Evolutionary conservation across 2,113 vertebrate species (phyloP).

Genomic region (Paradoxurus hermaphroditus): DNA sequence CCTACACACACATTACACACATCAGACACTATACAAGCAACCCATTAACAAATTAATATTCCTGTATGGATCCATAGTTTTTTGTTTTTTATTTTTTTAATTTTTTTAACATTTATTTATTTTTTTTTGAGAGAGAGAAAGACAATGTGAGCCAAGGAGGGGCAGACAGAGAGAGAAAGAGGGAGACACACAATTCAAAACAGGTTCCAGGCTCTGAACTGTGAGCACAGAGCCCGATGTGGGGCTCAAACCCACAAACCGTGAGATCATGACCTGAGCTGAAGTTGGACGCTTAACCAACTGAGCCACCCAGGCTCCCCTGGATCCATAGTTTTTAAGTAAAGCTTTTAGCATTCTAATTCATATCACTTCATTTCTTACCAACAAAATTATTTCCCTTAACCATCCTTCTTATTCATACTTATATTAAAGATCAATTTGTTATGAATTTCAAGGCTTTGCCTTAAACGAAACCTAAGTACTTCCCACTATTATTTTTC

Average conservation of each 20-base stretch:
- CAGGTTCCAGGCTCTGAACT: too few species aligned
- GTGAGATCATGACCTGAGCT: too few species aligned
- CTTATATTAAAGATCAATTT: not conserved
- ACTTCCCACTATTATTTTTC: not conserved
- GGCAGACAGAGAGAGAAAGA: too few species aligned
- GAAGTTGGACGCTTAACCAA: too few species aligned
- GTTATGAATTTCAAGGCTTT: not conserved
- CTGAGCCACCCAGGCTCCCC: too few species aligned
- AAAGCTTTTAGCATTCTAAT: not conserved
- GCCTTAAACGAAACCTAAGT: not conserved
- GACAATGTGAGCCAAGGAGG: too few species aligned
- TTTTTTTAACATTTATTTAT: too few species aligned
- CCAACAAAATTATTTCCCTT: not conserved
- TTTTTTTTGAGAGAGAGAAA: too few species aligned
- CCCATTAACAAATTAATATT: not conserved
- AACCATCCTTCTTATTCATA: not conserved
- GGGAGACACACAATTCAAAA: too few species aligned
- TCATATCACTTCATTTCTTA: not conserved
- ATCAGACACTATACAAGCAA: not conserved
- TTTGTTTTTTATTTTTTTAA: too few species aligned
- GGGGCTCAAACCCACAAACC: too few species aligned
- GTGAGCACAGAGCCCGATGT: too few species aligned
- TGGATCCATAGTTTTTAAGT: not conserved
- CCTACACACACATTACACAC: not conserved
- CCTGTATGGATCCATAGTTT: not conserved